Percentiles rank a stretch among this genome's conserved stretches.
phyloP scores from a whole-genome alignment of 1,140 invertebrate genomes.

The Drosophila rufa region DNA sequence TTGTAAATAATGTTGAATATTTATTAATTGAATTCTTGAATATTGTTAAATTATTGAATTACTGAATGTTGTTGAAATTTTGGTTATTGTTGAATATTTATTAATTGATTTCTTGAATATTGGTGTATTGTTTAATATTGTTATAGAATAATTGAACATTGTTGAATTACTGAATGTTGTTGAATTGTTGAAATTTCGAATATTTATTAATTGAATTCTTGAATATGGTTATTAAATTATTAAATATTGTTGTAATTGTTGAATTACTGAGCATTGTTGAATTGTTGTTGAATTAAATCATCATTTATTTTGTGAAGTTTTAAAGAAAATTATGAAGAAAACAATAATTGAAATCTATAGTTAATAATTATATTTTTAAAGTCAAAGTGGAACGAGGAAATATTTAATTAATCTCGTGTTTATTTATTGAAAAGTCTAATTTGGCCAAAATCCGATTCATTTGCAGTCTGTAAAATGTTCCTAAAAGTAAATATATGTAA shows the following conservation, averaged over 20 bases:
- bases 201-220: background rate
- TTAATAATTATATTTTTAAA: background rate
- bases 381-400: background rate
- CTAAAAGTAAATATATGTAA: conserved; percentile 29
- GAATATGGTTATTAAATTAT: background rate
- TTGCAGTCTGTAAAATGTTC: background rate
- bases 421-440: background rate
- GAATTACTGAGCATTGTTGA: background rate
- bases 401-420: too few species aligned
- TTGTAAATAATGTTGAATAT: too few species aligned
- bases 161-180: background rate
- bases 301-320: background rate
- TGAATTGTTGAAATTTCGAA: background rate
- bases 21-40: too few species aligned
- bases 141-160: background rate
- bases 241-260: background rate
- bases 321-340: background rate
- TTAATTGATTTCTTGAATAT: too few species aligned
- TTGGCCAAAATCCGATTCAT: background rate
- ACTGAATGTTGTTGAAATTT: too few species aligned
- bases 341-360: background rate
- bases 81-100: too few species aligned
- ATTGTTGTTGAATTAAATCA: too few species aligned
- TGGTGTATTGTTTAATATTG: too few species aligned
- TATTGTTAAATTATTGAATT: too few species aligned